These are phyloP conservation scores for Cephus cinctus DNA, from an alignment of 1,140 invertebrate species.

Conservation along the genomic window DNA sequence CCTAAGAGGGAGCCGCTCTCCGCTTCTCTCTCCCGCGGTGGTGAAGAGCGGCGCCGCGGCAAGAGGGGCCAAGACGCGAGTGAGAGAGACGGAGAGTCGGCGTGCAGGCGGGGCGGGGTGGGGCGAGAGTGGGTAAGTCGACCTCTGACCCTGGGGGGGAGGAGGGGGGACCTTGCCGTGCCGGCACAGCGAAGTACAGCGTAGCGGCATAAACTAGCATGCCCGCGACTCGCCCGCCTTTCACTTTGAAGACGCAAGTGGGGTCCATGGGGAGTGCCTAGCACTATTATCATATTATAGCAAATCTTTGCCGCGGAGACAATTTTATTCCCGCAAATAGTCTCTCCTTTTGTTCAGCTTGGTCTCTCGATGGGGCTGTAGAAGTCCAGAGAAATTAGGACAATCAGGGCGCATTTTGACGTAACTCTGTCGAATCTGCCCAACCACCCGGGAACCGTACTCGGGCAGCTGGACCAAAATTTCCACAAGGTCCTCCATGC, in stretches of 20 bases:
- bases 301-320: conserved; percentile 38
- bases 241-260: conserved; percentile 51
- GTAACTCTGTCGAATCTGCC: not conserved
- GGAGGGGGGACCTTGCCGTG: conserved; percentile 48
- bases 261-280: conserved; percentile 34
- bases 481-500: conserved; percentile 1
- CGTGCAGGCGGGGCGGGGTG: conserved; percentile 24
- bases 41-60: conserved; percentile 20
- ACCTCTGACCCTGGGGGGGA: conserved; percentile 49
- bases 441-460: no score
- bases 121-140: conserved; percentile 49
- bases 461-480: no score
- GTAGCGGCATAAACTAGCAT: conserved; percentile 43
- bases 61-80: conserved; percentile 18
- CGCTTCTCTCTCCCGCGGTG: conserved; percentile 26
- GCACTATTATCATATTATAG: conserved; percentile 51
- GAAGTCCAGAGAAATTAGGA: not conserved
- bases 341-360: conserved; percentile 3
- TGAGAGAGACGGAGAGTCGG: conserved; percentile 14
- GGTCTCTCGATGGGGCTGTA: not conserved
- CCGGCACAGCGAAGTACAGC: conserved; percentile 41
- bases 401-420: not conserved
- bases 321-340: conserved; percentile 35
- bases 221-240: conserved; percentile 51
- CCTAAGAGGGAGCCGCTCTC: conserved; percentile 15